A percentile compares a stretch with the other conserved stretches of the same genome.
Conservation (phyloP, 2,888 invertebrate species). For the Epiblema foenella region DNA sequence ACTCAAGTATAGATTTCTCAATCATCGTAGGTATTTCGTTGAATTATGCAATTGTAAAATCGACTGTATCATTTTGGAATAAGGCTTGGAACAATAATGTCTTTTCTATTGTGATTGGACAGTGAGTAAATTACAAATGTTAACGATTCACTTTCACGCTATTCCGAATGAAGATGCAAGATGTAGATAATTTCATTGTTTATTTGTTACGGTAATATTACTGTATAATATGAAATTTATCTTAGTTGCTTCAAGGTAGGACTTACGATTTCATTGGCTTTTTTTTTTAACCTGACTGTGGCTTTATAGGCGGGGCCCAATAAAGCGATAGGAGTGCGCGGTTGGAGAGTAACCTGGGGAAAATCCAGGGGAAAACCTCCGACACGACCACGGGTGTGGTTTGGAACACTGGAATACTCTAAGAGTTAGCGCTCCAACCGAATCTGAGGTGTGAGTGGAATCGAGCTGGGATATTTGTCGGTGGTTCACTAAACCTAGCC, state of each 20-base stretch:
- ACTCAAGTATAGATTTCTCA: neutral
- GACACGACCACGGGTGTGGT: no score
- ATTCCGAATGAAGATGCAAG: slow-evolving; percentile 17
- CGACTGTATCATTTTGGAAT: neutral
- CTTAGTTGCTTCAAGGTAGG: neutral
- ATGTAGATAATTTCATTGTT: slow-evolving; percentile 2
- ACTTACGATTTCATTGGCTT: neutral
- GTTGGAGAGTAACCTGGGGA: no score
- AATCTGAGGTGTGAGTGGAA: no score
- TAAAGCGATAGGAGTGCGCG: no score
- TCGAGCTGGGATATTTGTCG: no score
- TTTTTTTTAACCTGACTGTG: no score
- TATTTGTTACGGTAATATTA: neutral
- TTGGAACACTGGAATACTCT: no score
- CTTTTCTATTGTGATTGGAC: neutral
- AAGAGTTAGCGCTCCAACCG: no score
- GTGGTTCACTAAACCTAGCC: no score
- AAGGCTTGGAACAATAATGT: neutral
- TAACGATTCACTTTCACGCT: slow-evolving; percentile 37
- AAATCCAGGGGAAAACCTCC: no score
- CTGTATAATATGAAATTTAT: neutral
- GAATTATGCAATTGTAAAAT: neutral
- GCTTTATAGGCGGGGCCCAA: no score
- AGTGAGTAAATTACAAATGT: neutral
- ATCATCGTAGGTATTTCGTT: neutral